These are phyloP conservation scores for Bos javanicus DNA, from an alignment of 2,113 vertebrate genomes.

Conservation along the genomic window DNA sequence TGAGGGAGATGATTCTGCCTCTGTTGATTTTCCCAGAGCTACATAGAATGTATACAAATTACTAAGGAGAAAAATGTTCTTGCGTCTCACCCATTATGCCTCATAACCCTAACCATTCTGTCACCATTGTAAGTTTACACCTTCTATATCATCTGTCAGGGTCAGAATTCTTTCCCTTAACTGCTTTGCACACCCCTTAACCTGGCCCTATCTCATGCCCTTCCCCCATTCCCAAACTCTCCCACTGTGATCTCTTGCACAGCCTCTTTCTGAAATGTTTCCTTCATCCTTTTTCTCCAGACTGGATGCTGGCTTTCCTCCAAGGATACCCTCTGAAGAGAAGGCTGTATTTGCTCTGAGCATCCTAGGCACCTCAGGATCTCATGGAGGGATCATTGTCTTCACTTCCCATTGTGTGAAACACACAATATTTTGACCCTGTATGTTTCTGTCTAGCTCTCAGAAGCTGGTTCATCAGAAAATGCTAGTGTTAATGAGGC, in stretches of 20 bases:
- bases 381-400: not conserved
- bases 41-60: not conserved
- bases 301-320: not conserved
- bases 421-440: not conserved
- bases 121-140: not conserved
- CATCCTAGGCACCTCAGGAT: not conserved
- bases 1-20: not conserved
- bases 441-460: not conserved
- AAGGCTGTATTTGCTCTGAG: not conserved
- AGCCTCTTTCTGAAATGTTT: not conserved
- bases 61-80: not conserved
- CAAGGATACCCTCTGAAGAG: not conserved
- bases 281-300: not conserved
- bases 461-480: not conserved
- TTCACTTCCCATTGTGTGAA: not conserved
- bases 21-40: not conserved
- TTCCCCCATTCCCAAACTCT: not conserved
- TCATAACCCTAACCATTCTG: not conserved
- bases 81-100: not conserved
- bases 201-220: not conserved
- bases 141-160: not conserved
- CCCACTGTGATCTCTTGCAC: not conserved
- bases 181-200: not conserved
- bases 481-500: not conserved
- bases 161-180: not conserved